Evolutionary conservation across 2,888 invertebrate species (phyloP).

Genomic region (Physocephala rufipes): DNA sequence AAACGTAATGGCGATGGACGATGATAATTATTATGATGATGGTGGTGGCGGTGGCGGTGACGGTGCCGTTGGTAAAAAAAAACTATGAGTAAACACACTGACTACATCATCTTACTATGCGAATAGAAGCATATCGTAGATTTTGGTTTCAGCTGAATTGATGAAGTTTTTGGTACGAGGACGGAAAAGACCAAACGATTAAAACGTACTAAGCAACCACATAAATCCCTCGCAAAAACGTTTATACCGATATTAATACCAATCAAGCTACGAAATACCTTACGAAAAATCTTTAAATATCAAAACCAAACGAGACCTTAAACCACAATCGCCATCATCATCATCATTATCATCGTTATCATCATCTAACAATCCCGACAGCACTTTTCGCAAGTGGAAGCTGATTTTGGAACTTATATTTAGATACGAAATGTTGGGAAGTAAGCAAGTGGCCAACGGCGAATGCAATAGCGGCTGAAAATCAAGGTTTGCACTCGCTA

Average conservation of each 20-base stretch:
- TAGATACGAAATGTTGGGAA: too few relatives aligned
- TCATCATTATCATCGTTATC: too few relatives aligned
- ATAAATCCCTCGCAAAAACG: constrained; percentile 53
- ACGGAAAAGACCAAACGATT: background rate
- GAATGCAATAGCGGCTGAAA: constrained; percentile 1
- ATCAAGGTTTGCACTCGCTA: background rate
- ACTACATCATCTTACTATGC: constrained; percentile 13
- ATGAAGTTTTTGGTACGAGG: background rate
- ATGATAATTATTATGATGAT: constrained; percentile 7
- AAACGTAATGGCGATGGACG: background rate
- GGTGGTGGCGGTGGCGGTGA: constrained; percentile 14
- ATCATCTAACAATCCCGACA: background rate
- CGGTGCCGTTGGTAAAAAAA: background rate
- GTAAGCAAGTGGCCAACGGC: constrained; percentile 6
- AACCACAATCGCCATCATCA: background rate
- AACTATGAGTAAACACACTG: background rate
- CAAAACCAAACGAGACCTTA: constrained; percentile 5
- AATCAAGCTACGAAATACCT: background rate
- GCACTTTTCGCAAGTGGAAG: constrained; percentile 22
- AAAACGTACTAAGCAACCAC: constrained; percentile 42
- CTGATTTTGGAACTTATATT: constrained; percentile 21
- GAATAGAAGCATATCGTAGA: constrained; percentile 6
- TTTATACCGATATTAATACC: constrained; percentile 46
- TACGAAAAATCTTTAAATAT: constrained; percentile 25
- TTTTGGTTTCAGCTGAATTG: constrained; percentile 12